Conservation (phyloP, 2,888 invertebrate genomes). For the Priocnemis perturbator region DNA sequence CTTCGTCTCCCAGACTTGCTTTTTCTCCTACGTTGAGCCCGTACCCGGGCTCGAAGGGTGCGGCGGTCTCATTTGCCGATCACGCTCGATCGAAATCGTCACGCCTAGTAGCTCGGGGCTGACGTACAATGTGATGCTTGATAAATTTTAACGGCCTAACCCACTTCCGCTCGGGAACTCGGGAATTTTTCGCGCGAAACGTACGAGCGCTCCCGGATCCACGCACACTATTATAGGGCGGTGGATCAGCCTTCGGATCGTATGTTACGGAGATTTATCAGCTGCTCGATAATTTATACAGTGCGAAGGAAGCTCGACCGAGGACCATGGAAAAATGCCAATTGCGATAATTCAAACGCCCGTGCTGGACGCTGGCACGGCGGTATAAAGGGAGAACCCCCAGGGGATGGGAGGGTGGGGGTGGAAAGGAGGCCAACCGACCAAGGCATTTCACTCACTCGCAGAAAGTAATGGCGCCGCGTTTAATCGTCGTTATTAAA, state of each 20-base stretch:
- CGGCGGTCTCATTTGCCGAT: slow-evolving; percentile 3
- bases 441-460: slow-evolving; percentile 34
- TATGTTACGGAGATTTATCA: slow-evolving; percentile 48
- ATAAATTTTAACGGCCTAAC: too few relatives aligned
- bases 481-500: slow-evolving; percentile 36
- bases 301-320: slow-evolving; percentile 37
- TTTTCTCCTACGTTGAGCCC: background rate
- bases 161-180: background rate
- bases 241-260: slow-evolving; percentile 38
- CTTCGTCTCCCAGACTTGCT: background rate
- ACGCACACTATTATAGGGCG: background rate
- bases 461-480: slow-evolving; percentile 31
- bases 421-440: slow-evolving; percentile 5
- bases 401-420: background rate
- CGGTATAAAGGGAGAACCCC: background rate
- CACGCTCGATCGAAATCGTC: slow-evolving; percentile 7
- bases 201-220: background rate
- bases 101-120: background rate
- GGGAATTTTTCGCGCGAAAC: background rate
- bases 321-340: slow-evolving; percentile 55
- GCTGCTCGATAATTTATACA: slow-evolving; percentile 52
- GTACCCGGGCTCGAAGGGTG: background rate
- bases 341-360: slow-evolving; percentile 58
- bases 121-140: too few relatives aligned
- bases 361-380: slow-evolving; percentile 21